Evolutionary conservation across 2,888 invertebrate genomes (phyloP), one percentile per base, ranked within the genome.

Genomic region (Limnephilus lunatus): DNA sequence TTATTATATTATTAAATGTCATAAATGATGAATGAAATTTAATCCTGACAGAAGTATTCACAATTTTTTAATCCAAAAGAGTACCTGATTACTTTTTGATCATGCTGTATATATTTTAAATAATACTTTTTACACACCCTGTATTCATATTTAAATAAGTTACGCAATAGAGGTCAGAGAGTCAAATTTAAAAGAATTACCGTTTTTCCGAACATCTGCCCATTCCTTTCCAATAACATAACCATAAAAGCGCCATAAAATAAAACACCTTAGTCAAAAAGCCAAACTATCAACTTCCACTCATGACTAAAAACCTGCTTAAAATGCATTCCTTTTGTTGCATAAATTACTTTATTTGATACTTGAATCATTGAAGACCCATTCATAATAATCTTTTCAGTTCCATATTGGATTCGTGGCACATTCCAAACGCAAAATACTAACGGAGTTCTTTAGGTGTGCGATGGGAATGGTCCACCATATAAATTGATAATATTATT

Each of bases 161-260:
- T 68, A 68, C 68, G 25, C 68, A 68, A 68, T 83, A 2, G 68
- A 89, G 68, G 81, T 89, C 81, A 89, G 14, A 19, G 89, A 35
- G 32, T 89, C 81, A 89, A 89, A 80, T 89, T 89, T 89, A 39
- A 80, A 81, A 31, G 32, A 80, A 87, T 44, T 89, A 68, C 89
- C 86, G 86, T 86, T 44, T 86, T n/a, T 44, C 9, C 44, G 86
- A 86, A 86, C 86, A 86, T 86, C 86, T 86, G 86, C 15, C 30
- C 35, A 68, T 68, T 25, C 2, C 19, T n/a, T 25, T 25, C 7
- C n/a, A 25, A 25, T 68, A n/a, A 9, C 7, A 68, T 1, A 9
- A 2, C 1, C 25, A 9, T n/a, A 25, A 68, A 68, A 68, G 68
- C 7, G 68, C 25, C 2, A 2, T 9, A 68, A 68, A 68, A 68